Evolutionary conservation across 2,888 invertebrate genomes (phyloP).

Genomic region (Cephalotes varians): DNA sequence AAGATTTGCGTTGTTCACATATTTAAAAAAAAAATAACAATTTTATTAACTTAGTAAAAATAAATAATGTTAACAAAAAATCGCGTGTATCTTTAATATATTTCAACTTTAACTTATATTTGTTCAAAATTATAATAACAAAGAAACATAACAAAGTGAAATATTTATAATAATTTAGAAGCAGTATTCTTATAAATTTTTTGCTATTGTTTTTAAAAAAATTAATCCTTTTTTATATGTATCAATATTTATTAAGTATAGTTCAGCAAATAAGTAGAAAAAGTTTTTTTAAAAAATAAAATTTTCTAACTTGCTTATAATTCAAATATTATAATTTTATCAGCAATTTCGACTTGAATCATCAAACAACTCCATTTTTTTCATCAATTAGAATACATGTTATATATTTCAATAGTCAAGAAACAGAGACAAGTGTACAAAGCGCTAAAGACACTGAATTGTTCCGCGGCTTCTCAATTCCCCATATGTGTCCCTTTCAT

Average conservation of each 20-base stretch:
- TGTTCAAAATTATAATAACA: not conserved
- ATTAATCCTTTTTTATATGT: not conserved
- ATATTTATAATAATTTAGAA: not conserved
- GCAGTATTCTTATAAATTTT: not conserved
- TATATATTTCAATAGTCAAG: conserved; percentile 20
- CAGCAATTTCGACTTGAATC: not conserved
- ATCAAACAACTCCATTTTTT: not conserved
- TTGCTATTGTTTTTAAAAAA: not conserved
- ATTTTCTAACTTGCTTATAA: not conserved
- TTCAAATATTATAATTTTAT: not conserved
- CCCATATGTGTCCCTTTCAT: conserved; percentile 69
- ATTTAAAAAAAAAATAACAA: not conserved
- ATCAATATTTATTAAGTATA: not conserved
- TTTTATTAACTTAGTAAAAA: not conserved
- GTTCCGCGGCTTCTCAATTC: conserved; percentile 43
- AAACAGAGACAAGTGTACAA: conserved; percentile 61
- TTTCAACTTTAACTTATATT: not conserved
- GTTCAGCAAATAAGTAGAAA: not conserved
- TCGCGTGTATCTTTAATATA: not conserved
- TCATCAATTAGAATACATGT: not conserved
- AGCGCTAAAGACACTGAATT: conserved; percentile 49
- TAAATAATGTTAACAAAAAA: not conserved
- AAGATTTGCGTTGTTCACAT: conserved; percentile 7
- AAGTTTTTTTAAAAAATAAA: not conserved
- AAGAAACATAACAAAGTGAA: not conserved